Evolutionary conservation across 2,888 invertebrate genomes (phyloP), one percentile per base, ranked within the genome.

Genomic region (Stomorhina lunata): DNA sequence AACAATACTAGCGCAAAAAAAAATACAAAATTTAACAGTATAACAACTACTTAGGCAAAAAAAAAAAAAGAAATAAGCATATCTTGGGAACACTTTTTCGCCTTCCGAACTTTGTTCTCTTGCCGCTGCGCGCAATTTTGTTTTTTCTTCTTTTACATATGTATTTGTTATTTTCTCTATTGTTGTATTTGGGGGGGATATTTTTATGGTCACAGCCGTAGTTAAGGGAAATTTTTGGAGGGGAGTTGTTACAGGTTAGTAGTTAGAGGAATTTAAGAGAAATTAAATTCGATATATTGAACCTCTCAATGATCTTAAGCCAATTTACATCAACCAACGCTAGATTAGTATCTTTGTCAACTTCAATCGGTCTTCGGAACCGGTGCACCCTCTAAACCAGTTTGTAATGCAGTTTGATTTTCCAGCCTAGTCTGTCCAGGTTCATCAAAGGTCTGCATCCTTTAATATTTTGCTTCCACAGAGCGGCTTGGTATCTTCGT

Each of bases 71-170:
- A n/a, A n/a, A n/a, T n/a, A n/a, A n/a, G n/a, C n/a, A n/a, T n/a
- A 43, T 43, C 12, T 61, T 53, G 37, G 43, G 43, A 32, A 53
- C 22, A 53, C 12, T n/a, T 25, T 34, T 63, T 43, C n/a, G n/a
- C n/a, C n/a, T n/a, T n/a, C 32, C 65, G 9, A 32, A 63, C 37
- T 71, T 76, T 63, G 61, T 82, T 79, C 82, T 82, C 82, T 82
- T 76, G 59, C 43, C 75, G 53, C 53, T 76, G 82, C 66, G 82
- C 82, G 71, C 20, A 45, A 63, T 78, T 22, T 71, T 63, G 37
- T 32, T n/a, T n/a, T n/a, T n/a, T n/a, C 20, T 53, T 57, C 40
- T 34, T 59, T 40, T 20, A 10, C 15, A 22, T 69, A 34, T 78
- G 59, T 79, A 66, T 79, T 45, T 69, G 65, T 27, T 59, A 59